These are phyloP conservation scores for Dusona sp. DNA, from an alignment of 2,888 invertebrate genomes.

Conservation along the genomic window DNA sequence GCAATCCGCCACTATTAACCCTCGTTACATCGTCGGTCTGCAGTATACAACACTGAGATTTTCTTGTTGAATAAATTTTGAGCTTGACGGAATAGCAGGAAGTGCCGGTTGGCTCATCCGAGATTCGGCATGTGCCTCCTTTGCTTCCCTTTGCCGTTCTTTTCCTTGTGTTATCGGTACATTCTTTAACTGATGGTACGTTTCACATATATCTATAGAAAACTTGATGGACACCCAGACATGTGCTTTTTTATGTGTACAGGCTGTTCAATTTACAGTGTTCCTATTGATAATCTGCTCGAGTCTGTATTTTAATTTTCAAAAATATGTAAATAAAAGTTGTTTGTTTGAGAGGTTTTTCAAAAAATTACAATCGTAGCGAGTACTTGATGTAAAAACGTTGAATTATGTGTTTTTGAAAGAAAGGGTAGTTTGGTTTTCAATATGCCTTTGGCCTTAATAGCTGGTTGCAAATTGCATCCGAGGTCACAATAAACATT, in stretches of 20 bases:
- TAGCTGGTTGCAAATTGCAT: too few species aligned
- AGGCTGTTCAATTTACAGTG: neutral
- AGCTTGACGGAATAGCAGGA: constrained; percentile 79
- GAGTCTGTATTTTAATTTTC: neutral
- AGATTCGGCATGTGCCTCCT: constrained; percentile 78
- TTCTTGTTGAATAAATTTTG: constrained; percentile 79
- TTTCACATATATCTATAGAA: neutral
- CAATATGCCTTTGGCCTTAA: too few species aligned
- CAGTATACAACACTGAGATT: constrained; percentile 68
- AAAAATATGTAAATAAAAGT: neutral
- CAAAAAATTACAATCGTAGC: neutral
- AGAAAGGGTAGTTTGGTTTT: too few species aligned
- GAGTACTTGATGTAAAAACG: neutral
- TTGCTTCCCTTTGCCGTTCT: constrained; percentile 23
- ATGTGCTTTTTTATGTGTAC: constrained; percentile 34
- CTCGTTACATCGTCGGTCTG: constrained; percentile 1
- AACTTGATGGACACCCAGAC: neutral
- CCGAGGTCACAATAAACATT: too few species aligned
- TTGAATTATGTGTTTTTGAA: too few species aligned
- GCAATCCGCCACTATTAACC: constrained; percentile 4
- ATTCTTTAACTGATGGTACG: neutral
- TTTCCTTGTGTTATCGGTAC: neutral
- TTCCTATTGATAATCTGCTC: neutral
- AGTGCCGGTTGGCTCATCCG: constrained; percentile 79
- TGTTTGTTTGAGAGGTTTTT: neutral